Percentiles rank a stretch among this genome's conserved stretches.
phyloP scores from a whole-genome alignment of 2,888 invertebrate genomes.

The Caenorhabditis doughertyi region DNA sequence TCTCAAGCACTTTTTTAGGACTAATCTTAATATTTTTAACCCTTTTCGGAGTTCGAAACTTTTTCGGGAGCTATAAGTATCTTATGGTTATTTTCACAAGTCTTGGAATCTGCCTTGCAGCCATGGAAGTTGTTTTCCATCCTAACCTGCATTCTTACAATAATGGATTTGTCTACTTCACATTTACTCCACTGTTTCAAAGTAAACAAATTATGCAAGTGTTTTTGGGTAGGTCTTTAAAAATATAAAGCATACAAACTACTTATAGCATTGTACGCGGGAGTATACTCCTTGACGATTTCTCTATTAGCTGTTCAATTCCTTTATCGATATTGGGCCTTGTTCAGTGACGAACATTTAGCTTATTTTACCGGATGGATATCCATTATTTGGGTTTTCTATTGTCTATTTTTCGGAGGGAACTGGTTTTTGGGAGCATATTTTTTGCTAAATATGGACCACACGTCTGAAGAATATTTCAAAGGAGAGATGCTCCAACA shows the following conservation, averaged over 20 bases:
- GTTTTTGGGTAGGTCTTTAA: background rate
- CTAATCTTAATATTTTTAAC: background rate
- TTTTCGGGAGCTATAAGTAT: background rate
- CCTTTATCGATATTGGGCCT: background rate
- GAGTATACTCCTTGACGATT: background rate
- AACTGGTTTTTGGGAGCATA: background rate
- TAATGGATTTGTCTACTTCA: too few species aligned
- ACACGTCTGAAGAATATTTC: background rate
- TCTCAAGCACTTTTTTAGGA: background rate
- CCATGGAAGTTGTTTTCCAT: background rate
- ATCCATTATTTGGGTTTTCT: background rate
- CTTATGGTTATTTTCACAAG: background rate
- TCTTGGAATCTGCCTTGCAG: background rate
- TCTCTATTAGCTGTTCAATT: background rate
- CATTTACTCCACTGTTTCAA: too few species aligned
- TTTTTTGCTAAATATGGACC: background rate
- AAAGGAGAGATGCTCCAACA: background rate
- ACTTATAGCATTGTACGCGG: background rate
- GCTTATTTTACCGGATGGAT: too few species aligned
- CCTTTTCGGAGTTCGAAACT: background rate
- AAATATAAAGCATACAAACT: background rate
- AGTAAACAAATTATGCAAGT: too few species aligned
- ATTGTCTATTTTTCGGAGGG: background rate
- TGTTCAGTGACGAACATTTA: too few species aligned
- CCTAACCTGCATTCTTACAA: conserved; percentile 6